Conservation (phyloP, 2,113 vertebrate species). For the Eulemur rufifrons region DNA sequence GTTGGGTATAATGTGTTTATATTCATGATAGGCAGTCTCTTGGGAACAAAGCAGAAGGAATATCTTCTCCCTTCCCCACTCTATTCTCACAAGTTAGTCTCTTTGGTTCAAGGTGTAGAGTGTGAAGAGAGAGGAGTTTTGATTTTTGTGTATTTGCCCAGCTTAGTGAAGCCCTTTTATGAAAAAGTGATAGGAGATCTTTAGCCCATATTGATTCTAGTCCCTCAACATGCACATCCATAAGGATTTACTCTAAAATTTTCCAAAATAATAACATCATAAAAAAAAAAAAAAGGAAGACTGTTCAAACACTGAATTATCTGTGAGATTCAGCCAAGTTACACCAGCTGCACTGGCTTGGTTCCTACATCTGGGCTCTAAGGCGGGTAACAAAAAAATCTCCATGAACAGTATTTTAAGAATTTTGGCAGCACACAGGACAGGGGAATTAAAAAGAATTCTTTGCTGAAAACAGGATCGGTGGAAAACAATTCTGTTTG, state of each 20-base stretch:
- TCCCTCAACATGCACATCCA: slow-evolving; percentile 46
- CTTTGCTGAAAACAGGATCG: slow-evolving; percentile 80
- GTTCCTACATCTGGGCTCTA: slow-evolving; percentile 81
- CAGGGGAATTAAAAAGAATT: slow-evolving; percentile 70
- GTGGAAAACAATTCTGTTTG: slow-evolving; percentile 80
- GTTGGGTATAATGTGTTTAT: neutral
- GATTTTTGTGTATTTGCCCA: neutral
- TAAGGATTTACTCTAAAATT: neutral
- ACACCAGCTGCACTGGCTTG: slow-evolving; percentile 82
- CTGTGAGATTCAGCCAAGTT: slow-evolving; percentile 76
- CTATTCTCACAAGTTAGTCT: neutral
- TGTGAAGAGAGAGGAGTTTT: neutral
- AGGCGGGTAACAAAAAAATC: slow-evolving; percentile 78
- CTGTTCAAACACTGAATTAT: slow-evolving; percentile 72
- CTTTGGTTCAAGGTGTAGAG: neutral
- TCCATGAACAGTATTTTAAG: slow-evolving; percentile 84
- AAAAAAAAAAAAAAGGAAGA: slow-evolving; percentile 46
- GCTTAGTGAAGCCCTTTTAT: neutral
- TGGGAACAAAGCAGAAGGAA: neutral
- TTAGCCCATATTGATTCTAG: neutral
- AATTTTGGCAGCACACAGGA: slow-evolving; percentile 78
- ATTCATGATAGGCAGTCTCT: neutral
- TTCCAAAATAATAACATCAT: slow-evolving; percentile 68
- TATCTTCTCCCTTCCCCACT: neutral
- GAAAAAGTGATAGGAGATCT: neutral